These are phyloP conservation scores for Lycodopsis pacificus DNA, from an alignment of 2,797 vertebrate species.

Conservation along the genomic window DNA sequence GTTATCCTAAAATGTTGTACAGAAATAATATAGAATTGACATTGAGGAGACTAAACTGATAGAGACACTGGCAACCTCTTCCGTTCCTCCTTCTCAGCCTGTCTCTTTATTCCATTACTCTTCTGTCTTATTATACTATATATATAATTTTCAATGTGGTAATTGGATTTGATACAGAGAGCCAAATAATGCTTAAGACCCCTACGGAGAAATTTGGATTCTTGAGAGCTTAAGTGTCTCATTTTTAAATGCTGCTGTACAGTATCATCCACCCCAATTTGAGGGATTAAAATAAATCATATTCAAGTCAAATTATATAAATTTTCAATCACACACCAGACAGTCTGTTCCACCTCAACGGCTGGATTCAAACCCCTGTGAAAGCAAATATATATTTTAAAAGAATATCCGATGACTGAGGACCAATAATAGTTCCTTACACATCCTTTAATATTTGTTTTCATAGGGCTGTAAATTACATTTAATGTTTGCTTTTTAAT, in stretches of 20 bases:
- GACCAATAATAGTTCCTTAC: not conserved
- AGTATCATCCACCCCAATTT: slow-evolving; percentile 3
- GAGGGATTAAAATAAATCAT: slow-evolving; percentile 27
- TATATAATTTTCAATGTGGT: slow-evolving; percentile 15
- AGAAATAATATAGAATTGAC: not conserved
- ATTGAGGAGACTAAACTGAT: not conserved
- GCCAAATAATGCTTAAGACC: slow-evolving; percentile 28
- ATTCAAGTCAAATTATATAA: slow-evolving; percentile 10
- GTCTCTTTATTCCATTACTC: not conserved
- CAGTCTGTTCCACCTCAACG: not conserved
- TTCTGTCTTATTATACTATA: not conserved
- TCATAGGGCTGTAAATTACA: not conserved
- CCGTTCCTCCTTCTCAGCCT: not conserved
- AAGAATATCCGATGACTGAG: not conserved
- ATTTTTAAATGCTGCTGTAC: slow-evolving; percentile 26
- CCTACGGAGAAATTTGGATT: slow-evolving; percentile 11
- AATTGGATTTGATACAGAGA: slow-evolving; percentile 42
- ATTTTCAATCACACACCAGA: not conserved
- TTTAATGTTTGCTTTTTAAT: not conserved
- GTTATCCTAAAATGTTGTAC: not conserved
- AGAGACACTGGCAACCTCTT: not conserved
- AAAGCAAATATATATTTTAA: slow-evolving; percentile 2
- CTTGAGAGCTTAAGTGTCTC: slow-evolving; percentile 31
- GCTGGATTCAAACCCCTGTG: slow-evolving; percentile 13
- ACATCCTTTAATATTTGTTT: not conserved